Conservation (phyloP, 2,888 invertebrate genomes). For the Pseudanteris insignis region DNA sequence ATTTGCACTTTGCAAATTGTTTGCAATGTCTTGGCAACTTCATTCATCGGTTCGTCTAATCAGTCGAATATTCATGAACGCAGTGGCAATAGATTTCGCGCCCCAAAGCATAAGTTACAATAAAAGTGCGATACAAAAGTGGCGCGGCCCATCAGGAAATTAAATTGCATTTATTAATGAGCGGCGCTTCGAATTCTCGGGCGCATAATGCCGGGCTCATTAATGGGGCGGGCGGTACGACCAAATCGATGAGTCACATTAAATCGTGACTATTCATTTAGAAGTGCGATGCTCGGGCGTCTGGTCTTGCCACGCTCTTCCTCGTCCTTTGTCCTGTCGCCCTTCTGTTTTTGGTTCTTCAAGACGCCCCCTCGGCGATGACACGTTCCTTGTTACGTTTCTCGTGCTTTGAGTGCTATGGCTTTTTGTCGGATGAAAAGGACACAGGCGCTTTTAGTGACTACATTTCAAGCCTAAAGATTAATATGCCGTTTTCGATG, state of each 20-base stretch:
- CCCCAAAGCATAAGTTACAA: constrained; percentile 12
- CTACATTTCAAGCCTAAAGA: constrained; percentile 33
- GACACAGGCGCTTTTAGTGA: constrained; percentile 14
- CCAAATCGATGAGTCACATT: constrained; percentile 25
- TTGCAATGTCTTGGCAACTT: too few species aligned
- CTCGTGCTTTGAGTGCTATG: constrained; percentile 35
- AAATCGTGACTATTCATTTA: constrained; percentile 39
- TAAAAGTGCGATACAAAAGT: constrained; percentile 15
- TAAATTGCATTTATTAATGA: constrained; percentile 40
- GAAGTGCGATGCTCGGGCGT: constrained; percentile 33
- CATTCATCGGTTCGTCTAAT: constrained; percentile 1
- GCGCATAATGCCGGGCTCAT: constrained; percentile 25
- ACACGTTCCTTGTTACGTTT: constrained; percentile 46
- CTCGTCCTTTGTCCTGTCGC: constrained; percentile 34
- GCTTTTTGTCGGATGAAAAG: constrained; percentile 42
- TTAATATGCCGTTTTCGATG: constrained; percentile 37
- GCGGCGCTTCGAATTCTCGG: constrained; percentile 11
- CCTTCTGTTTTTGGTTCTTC: constrained; percentile 38
- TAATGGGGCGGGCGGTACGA: constrained; percentile 17
- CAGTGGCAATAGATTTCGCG: constrained; percentile 15
- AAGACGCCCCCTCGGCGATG: constrained; percentile 25
- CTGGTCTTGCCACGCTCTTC: constrained; percentile 11
- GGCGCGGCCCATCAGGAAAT: constrained; percentile 20
- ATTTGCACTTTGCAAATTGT: too few species aligned
- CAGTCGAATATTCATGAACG: constrained; percentile 19